A percentile compares a stretch with the other conserved stretches of the same genome.
phyloP scores from a whole-genome alignment of 2,113 vertebrate genomes.

The Turdus rufiventris region DNA sequence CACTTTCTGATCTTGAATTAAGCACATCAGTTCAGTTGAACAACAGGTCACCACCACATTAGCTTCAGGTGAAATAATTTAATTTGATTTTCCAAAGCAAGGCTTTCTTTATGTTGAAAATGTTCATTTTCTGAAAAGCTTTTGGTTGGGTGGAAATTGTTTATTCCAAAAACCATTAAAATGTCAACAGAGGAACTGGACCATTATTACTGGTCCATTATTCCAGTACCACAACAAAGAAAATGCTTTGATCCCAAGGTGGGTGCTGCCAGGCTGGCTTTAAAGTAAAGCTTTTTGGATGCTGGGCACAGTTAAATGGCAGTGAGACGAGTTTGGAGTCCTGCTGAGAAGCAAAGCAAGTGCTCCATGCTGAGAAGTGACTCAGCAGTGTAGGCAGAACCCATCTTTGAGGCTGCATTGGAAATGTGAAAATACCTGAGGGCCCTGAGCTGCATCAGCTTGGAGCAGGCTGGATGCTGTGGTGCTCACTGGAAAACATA shows the following conservation, averaged over 20 bases:
- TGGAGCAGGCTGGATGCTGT: not conserved
- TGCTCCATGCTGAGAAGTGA: not conserved
- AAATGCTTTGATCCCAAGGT: fast-evolving
- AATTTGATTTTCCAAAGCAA: not conserved
- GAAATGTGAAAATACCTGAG: not conserved
- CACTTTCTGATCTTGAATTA: not conserved
- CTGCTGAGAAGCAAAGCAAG: not conserved
- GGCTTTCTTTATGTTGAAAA: not conserved
- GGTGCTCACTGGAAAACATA: not conserved
- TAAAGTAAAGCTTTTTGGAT: not conserved
- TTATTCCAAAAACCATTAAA: not conserved
- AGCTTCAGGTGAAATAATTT: not conserved
- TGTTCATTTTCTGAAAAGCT: not conserved
- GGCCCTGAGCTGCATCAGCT: not conserved
- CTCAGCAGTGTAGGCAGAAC: not conserved
- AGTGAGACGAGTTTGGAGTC: not conserved
- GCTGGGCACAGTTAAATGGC: not conserved
- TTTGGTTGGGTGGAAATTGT: not conserved
- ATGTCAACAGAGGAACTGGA: not conserved
- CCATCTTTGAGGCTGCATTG: fast-evolving
- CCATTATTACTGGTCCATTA: not conserved
- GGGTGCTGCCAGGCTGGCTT: not conserved
- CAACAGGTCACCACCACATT: not conserved
- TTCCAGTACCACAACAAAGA: not conserved
- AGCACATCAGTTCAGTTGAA: not conserved